Evolutionary conservation across 2,888 invertebrate species (phyloP), one percentile per base, ranked within the genome.

Genomic region (Netelia inedita): DNA sequence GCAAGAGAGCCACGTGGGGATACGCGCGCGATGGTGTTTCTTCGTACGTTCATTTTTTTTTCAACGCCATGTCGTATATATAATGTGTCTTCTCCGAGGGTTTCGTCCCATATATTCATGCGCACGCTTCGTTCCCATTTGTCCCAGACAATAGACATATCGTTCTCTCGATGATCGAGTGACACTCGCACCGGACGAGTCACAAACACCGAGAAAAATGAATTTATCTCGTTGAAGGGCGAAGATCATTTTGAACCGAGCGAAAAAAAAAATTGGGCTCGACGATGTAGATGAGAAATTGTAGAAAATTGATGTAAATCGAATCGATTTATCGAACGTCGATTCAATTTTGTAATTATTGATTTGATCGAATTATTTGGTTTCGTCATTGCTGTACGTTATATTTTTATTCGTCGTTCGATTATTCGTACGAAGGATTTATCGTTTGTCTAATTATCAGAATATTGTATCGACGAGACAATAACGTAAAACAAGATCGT

Each of bases 81-180:
- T 79, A 55, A 28, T 46, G 46, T 76, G 65, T 81, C 83, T 85
- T 71, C 16, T n/a, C 69, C 46, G 78, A 61, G 75, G 75, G 82
- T 86, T 85, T 88, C 90, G 89, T 88, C 89, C 91, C 19, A 57
- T 89, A 79, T 85, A 91, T 91, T 91, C 90, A 89, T 89, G 87
- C 88, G 87, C 91, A 89, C 91, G 90, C 89, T 88, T 85, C 85
- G 75, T 72, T 82, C 85, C 89, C 91, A 91, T 91, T 92, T 89
- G 91, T 91, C 87, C 87, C 91, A 89, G 89, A 86, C 89, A 80
- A 83, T 85, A 61, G 80, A 78, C 75, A 69, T 82, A 71, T 83
- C 83, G 68, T 66, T 75, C 78, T 59, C 66, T 65, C 5, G 35
- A 19, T 63, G 55, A 28, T 61, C 82, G 79, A 84, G 68, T 68